Evolutionary conservation across 2,888 invertebrate genomes (phyloP).

Genomic region (Pseudoips prasinana): DNA sequence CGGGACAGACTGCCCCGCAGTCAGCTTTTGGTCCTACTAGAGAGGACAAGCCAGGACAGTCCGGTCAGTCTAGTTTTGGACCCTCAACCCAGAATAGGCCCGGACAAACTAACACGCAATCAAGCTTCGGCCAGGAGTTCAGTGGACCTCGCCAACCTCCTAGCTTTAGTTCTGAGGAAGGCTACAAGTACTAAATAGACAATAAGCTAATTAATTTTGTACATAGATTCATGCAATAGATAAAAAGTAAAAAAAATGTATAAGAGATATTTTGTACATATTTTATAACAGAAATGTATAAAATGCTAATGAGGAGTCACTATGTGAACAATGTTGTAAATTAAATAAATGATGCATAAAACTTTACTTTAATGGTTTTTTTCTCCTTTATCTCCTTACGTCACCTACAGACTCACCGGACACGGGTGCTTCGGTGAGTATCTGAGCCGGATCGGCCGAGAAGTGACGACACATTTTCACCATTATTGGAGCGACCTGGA

Average conservation of each 20-base stretch:
- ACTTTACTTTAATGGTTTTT: constrained; percentile 14
- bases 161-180: constrained; percentile 68
- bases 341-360: constrained; percentile 35
- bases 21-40: constrained; percentile 6
- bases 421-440: too few species aligned
- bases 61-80: constrained; percentile 12
- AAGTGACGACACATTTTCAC: too few species aligned
- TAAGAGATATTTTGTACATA: constrained; percentile 40
- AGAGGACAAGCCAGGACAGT: constrained; percentile 15
- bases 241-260: constrained; percentile 43
- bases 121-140: constrained; percentile 41
- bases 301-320: constrained; percentile 48
- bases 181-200: constrained; percentile 68
- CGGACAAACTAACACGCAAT: constrained; percentile 14
- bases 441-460: too few species aligned
- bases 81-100: constrained; percentile 16
- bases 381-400: too few species aligned
- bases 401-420: too few species aligned
- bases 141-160: constrained; percentile 69
- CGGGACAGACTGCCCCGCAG: constrained; percentile 14
- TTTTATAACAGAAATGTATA: constrained; percentile 39
- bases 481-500: too few species aligned
- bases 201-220: constrained; percentile 31
- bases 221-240: constrained; percentile 36
- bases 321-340: constrained; percentile 50